Evolutionary conservation across 2,113 vertebrate genomes (phyloP), one percentile per base, ranked within the genome.

Genomic region (Phasianus colchicus): DNA sequence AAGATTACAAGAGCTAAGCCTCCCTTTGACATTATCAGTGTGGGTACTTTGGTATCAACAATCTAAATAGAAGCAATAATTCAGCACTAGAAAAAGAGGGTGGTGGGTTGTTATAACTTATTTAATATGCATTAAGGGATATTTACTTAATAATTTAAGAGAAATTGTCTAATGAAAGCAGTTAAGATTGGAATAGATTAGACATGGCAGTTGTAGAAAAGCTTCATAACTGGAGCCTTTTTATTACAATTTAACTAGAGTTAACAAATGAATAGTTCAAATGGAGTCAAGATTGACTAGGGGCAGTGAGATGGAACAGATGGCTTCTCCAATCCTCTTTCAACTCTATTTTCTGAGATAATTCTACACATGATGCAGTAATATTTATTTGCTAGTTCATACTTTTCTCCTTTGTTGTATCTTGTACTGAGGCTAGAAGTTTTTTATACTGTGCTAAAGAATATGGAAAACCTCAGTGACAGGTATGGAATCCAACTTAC

Each of bases 101-200:
- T 86, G 32, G 8, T 66, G 42, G 38, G 40, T 86, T 86, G 66
- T 74, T 90, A 45, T 8, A 66, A 70, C 71, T 78, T 75, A 90
- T 74, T 86, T 95, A 55, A 78, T 92, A 93, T 25, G 45, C 88
- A 86, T 92, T 88, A 93, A 84, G 34, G 29, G 61, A 75, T 63
- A 91, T 84, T 92, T 84, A 58, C 38, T 88, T 93, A 36, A 72
- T 38, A 85, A 55, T 13, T 21, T 63, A 70, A 43, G 10, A 74
- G 15, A 81, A 88, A 86, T 24, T 67, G 73, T 72, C n/a, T 9
- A 7, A 80, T 65, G 85, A 88, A 29, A 83, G 71, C 66, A 78
- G 47, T 48, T 75, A 40, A 78, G 61, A 89, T 45, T 71, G 34
- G 16, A 92, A 77, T 18, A 93, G 73, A 93, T 92, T 77, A 71